Evolutionary conservation across 2,797 vertebrate genomes (phyloP).

Genomic region (Steatocranus sp.): DNA sequence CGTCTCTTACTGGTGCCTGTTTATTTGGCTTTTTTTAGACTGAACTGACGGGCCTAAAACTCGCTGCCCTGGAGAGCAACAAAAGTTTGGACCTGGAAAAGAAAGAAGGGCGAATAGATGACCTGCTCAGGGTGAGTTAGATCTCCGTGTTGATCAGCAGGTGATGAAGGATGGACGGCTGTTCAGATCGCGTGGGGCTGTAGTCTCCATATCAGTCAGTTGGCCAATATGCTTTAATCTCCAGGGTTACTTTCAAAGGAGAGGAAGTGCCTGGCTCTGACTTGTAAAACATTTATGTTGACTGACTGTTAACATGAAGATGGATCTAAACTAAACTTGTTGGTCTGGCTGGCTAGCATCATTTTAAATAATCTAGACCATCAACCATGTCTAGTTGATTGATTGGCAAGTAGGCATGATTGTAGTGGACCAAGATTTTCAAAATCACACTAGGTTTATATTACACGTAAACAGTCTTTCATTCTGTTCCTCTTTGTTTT

Average conservation of each 20-base stretch:
- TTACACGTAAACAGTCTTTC: background rate
- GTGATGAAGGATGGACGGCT: background rate
- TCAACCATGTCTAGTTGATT: background rate
- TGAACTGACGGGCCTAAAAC: slow-evolving; percentile 94
- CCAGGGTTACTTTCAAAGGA: background rate
- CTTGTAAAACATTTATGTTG: background rate
- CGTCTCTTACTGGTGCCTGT: background rate
- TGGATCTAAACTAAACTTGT: background rate
- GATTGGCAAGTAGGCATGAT: background rate
- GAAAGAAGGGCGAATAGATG: slow-evolving; percentile 98
- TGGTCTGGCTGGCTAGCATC: background rate
- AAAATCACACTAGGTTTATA: background rate
- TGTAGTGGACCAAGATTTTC: background rate
- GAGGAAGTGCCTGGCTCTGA: background rate
- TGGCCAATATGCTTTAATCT: background rate
- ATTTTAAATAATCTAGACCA: background rate
- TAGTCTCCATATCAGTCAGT: background rate
- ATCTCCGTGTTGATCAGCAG: background rate
- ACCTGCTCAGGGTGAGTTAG: slow-evolving; percentile 92
- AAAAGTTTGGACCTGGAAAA: slow-evolving; percentile 99
- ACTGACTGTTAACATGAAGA: background rate
- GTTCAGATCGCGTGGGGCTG: background rate
- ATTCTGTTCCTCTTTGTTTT: background rate
- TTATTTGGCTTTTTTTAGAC: slow-evolving; percentile 74
- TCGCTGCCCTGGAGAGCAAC: slow-evolving; percentile 98